Evolutionary conservation across 1,140 invertebrate genomes (phyloP).

Genomic region (Camponotus pennsylvanicus): DNA sequence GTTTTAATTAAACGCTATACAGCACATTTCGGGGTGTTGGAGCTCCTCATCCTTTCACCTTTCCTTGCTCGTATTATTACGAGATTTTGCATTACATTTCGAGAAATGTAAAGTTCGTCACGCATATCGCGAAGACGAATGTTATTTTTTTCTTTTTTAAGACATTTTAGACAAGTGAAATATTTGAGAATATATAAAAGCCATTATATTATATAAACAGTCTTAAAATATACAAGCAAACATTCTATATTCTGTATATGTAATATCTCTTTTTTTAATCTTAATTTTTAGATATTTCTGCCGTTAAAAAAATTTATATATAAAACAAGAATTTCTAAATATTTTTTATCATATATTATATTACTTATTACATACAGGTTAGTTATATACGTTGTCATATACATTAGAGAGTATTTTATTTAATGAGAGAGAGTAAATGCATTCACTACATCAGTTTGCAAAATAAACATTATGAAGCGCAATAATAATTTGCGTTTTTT

Average conservation of each 20-base stretch:
- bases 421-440: conserved; percentile 27
- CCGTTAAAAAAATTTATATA: background rate
- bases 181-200: background rate
- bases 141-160: background rate
- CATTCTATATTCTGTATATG: background rate
- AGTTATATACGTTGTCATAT: conserved; percentile 1
- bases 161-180: background rate
- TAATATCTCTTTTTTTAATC: background rate
- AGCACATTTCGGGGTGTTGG: conserved; percentile 5
- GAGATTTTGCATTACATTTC: conserved; percentile 19
- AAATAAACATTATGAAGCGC: background rate
- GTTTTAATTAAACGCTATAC: conserved; percentile 62
- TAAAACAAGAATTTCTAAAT: background rate
- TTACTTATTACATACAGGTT: background rate
- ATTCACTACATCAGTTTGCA: conserved; percentile 17
- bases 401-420: conserved; percentile 1
- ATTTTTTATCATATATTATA: too few species aligned
- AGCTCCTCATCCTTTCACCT: conserved; percentile 48
- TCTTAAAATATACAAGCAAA: background rate
- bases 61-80: conserved; percentile 3
- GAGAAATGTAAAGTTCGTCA: background rate
- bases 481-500: background rate
- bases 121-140: too few species aligned
- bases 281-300: background rate
- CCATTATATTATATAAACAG: background rate